Evolutionary conservation across 2,113 vertebrate species (phyloP).

Genomic region (Rousettus leschenaultii): DNA sequence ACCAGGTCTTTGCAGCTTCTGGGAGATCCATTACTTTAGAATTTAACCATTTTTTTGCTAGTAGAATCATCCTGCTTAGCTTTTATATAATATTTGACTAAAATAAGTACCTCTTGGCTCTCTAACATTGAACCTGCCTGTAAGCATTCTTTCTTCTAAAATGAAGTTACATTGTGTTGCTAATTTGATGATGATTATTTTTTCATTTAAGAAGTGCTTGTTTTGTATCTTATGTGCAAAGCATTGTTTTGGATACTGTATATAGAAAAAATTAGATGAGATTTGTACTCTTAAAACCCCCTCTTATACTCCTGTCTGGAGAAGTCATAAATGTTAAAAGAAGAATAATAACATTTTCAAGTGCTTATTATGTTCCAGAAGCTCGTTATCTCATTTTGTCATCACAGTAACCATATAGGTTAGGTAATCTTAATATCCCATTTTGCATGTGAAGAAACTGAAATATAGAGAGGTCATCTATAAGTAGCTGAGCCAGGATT

Average conservation of each 20-base stretch:
- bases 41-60: not conserved
- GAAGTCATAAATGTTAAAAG: slow-evolving; percentile 7
- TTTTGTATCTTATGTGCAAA: not conserved
- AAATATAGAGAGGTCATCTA: not conserved
- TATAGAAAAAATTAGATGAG: not conserved
- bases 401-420: not conserved
- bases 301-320: not conserved
- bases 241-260: not conserved
- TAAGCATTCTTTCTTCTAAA: slow-evolving; percentile 25
- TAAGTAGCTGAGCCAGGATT: slow-evolving; percentile 10
- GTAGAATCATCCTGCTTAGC: not conserved
- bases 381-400: not conserved
- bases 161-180: not conserved
- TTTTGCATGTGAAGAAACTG: not conserved
- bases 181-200: slow-evolving; percentile 29
- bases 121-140: not conserved
- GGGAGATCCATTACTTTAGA: not conserved
- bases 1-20: slow-evolving; percentile 31
- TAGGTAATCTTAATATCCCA: not conserved
- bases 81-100: slow-evolving; percentile 37
- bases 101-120: slow-evolving; percentile 4
- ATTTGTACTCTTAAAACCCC: not conserved
- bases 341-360: slow-evolving; percentile 31
- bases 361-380: slow-evolving; percentile 3
- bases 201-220: slow-evolving; percentile 34